Percentiles rank a stretch among this genome's conserved stretches.
These are phyloP conservation scores for Disparrhopalites patrizii DNA, from an alignment of 2,888 invertebrate genomes.

Conservation along the genomic window DNA sequence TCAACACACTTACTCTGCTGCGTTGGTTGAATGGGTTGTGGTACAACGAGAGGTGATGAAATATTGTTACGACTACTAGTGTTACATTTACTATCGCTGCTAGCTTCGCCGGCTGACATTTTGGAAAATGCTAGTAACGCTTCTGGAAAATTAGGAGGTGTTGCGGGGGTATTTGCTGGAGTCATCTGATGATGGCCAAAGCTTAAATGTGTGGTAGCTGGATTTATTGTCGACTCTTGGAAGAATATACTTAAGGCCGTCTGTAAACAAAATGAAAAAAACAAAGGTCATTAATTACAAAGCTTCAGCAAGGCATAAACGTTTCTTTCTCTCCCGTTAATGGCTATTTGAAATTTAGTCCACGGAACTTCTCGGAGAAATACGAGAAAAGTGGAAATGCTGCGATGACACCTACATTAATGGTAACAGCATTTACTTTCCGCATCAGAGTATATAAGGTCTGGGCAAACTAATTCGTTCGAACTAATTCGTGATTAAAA, in stretches of 20 bases:
- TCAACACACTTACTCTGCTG: slow-evolving; percentile 12
- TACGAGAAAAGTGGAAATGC: no score
- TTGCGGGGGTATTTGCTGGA: slow-evolving; percentile 90
- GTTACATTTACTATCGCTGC: slow-evolving; percentile 7
- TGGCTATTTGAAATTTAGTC: no score
- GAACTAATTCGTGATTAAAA: no score
- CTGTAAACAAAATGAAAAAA: slow-evolving; percentile 60
- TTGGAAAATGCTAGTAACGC: slow-evolving; percentile 83
- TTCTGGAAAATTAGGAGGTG: slow-evolving; percentile 91
- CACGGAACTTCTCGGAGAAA: no score
- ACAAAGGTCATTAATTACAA: not conserved
- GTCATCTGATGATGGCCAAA: slow-evolving; percentile 59
- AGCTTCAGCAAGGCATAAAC: no score
- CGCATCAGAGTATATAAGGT: no score
- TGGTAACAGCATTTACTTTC: no score
- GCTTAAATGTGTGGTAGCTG: slow-evolving; percentile 18
- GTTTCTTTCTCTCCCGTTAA: no score
- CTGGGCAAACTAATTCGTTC: no score
- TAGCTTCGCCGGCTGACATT: slow-evolving; percentile 53
- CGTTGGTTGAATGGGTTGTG: slow-evolving; percentile 15
- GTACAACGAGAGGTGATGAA: slow-evolving; percentile 21
- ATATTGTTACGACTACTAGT: slow-evolving; percentile 14
- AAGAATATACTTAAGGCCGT: slow-evolving; percentile 85
- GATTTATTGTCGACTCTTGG: slow-evolving; percentile 71
- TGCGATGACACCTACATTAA: no score